Percentiles rank a stretch among this genome's conserved stretches.
Evolutionary conservation across 2,113 vertebrate species (phyloP).

Genomic region (Pomatostomus ruficeps): DNA sequence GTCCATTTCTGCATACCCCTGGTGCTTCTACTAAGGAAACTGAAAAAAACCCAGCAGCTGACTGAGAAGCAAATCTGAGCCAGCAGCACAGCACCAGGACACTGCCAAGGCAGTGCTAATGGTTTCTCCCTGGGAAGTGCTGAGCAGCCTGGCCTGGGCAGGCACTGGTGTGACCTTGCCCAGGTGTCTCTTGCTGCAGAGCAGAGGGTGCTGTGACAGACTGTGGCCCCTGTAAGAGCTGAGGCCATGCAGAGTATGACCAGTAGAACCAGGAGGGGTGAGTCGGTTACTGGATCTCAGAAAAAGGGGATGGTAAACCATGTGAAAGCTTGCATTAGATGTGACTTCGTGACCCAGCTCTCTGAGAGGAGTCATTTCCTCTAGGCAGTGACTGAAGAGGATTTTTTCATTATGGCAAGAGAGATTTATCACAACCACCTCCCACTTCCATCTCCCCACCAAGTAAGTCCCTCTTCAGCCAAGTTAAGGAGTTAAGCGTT

Average conservation of each 20-base stretch:
- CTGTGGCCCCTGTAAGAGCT: background rate
- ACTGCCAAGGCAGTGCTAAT: background rate
- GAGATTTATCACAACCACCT: background rate
- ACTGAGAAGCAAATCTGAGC: background rate
- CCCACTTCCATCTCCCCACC: background rate
- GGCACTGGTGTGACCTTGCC: no score
- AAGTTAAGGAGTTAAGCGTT: no score
- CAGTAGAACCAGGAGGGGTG: background rate
- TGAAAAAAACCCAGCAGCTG: background rate
- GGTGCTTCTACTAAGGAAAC: background rate
- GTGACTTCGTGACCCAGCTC: no score
- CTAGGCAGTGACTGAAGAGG: background rate
- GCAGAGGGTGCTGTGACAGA: background rate
- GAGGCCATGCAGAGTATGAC: background rate
- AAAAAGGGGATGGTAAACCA: background rate
- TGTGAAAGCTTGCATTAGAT: background rate
- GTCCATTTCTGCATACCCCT: background rate
- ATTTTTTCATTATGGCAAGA: background rate
- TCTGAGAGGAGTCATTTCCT: background rate
- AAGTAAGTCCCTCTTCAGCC: background rate
- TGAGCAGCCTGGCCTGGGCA: no score
- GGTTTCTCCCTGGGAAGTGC: no score
- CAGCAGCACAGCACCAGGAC: background rate
- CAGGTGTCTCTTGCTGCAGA: background rate
- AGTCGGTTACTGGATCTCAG: background rate